Base-by-base conservation (phyloP, 1,140 invertebrate species). In the Hyles vespertilio region DNA sequence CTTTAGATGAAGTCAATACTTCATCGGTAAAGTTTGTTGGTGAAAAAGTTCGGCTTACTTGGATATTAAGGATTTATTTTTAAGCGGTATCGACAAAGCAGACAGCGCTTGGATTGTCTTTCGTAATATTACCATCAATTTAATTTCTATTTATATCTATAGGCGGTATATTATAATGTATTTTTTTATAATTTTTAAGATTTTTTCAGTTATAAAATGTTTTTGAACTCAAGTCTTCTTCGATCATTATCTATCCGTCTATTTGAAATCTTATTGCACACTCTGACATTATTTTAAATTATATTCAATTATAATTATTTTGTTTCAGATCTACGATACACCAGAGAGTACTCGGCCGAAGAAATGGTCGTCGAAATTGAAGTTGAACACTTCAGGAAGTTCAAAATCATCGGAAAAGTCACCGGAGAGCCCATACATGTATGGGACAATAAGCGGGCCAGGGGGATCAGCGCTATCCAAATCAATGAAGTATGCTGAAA, bases 401-500 rank as follows among this genome's bases (percentile, higher is more conserved):
- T 71, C 73, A 32, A 88, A 86, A 56, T 85, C 84, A 58, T 84
- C 86, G 46, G 86, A 89, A 53, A 89, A 81, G 58, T 89, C 86
- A 59, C 86, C 86, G 48, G 86, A 89, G 48, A 87, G 80, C 54
- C 79, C 84, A 59, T 85, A 81, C 47, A 75, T 87, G 75, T 89
- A 89, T 65, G 87, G 87, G 50, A 88, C 84, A 59, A 89, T 84
- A 72, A 91, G 73, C 63, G 84, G 72, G 43, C 84, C 85, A 50
- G 90, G 90, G 59, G 90, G 90, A 46, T 92, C 91, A 82, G 87
- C 91, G 6, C 79, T 95, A 59, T 94, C 93, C 46, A 94, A 94
- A 79, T 95, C 94, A 74, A 96, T 96, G 94, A 93, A 95, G 65
- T 95, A 95, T 84, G 93, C 93, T 1, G 94, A 96, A 65, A 93